These are phyloP conservation scores for Perizoma affinitatum DNA, from an alignment of 2,888 invertebrate genomes.

Conservation along the genomic window DNA sequence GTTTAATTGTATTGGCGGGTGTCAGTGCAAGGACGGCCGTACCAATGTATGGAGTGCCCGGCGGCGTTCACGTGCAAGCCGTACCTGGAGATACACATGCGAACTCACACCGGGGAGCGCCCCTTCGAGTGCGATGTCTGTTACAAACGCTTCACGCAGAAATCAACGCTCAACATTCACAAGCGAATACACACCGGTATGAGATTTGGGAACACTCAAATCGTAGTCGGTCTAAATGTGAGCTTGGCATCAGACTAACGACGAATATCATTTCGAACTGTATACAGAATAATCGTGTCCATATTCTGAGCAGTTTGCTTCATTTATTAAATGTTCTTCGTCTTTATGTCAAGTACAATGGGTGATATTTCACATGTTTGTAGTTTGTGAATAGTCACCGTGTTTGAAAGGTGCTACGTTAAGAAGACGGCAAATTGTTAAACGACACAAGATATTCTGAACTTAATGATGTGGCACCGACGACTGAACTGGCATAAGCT, in stretches of 20 bases:
- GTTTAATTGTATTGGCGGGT: conserved; percentile 46
- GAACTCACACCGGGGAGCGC: conserved; percentile 83
- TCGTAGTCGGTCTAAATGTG: conserved; percentile 13
- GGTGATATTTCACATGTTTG: conserved; percentile 21
- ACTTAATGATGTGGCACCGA: conserved; percentile 80
- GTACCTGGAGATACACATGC: conserved; percentile 86
- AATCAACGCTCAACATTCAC: conserved; percentile 85
- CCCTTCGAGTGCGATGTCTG: conserved; percentile 84
- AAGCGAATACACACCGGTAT: conserved; percentile 84
- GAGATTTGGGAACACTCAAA: conserved; percentile 35
- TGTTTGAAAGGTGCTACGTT: conserved; percentile 47
- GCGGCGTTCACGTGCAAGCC: conserved; percentile 85
- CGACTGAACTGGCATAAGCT: conserved; percentile 54
- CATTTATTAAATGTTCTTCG: conserved; percentile 42
- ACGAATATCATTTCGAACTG: conserved; percentile 42
- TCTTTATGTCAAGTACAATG: conserved; percentile 34
- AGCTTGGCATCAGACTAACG: conserved; percentile 26
- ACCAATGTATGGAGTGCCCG: conserved; percentile 84
- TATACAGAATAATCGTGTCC: background rate
- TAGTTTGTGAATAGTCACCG: conserved; percentile 24
- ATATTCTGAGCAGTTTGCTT: background rate
- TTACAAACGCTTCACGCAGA: conserved; percentile 85
- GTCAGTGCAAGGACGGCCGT: conserved; percentile 83
- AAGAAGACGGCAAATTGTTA: conserved; percentile 81
- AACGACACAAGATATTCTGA: conserved; percentile 57